Evolutionary conservation across 2,888 invertebrate species (phyloP), one percentile per base, ranked within the genome.

Genomic region (Pterobdella sp.): DNA sequence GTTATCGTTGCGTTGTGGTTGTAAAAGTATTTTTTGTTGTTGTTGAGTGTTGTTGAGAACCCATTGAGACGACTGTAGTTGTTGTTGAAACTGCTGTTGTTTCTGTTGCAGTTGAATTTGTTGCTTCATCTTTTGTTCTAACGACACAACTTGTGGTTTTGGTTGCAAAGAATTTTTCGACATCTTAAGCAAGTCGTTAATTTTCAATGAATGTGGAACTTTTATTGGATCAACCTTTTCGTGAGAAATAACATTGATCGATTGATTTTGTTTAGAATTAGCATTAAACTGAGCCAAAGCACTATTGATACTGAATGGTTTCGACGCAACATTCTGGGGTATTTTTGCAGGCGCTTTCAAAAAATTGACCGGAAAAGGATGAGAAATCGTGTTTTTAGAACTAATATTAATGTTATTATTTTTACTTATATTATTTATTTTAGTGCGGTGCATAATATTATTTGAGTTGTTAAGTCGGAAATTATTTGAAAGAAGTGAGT

Each of bases 1-100:
- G n/a, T 56, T 56, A 26, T 56, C 60, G n/a, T 7, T 56, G 60
- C 60, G 60, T 56, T 56, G 60, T 14, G 60, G 60, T 56, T 7
- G 60, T 56, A 42, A 14, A 18, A 18, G 18, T 14, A 42, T 42
- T 18, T 42, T 22, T 26, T 56, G 60, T 4, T 4, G 60, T 56
- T 56, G 60, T 22, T 56, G 60, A 26, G 49, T 14, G 49, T 7
- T 42, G 22, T 7, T 22, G 22, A 56, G 18, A 26, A 56, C 4
- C 60, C 60, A 56, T 26, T n/a, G 7, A 3, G 60, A 26, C 3
- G 60, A 4, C 26, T 56, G 60, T 22, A 56, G 60, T 18, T 42
- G 7, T 56, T 56, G 60, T 22, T 56, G 18, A 4, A 26, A 26
- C 60, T 18, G n/a, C 60, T 26, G 3, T 26, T 56, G 60, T 56